Evolutionary conservation across 2,113 vertebrate genomes (phyloP).

Genomic region (Crotalus tigris): DNA sequence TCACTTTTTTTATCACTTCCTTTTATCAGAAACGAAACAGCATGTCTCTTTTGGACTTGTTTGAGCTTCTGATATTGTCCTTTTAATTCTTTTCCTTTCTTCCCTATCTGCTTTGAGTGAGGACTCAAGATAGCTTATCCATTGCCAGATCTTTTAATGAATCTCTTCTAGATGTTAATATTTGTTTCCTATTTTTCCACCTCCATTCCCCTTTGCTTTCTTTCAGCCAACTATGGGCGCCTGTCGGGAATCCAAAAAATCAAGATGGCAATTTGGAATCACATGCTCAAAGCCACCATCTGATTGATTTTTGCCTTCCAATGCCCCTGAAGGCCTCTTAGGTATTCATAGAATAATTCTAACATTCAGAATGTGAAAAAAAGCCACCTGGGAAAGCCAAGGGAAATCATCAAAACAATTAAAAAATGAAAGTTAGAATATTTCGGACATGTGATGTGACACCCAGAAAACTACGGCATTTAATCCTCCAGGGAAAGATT

Average conservation of each 20-base stretch:
- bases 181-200: neutral
- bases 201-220: neutral
- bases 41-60: neutral
- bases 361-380: neutral
- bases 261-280: neutral
- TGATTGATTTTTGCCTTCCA: neutral
- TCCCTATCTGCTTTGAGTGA: neutral
- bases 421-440: no score
- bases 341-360: neutral
- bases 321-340: no score
- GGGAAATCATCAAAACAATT: no score
- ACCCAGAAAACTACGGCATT: no score
- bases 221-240: neutral
- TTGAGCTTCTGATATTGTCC: neutral
- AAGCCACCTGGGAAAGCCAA: no score
- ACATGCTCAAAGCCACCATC: neutral
- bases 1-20: no score
- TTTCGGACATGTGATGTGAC: no score
- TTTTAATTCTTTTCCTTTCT: neutral
- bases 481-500: no score
- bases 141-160: neutral
- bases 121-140: neutral
- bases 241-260: neutral
- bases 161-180: neutral
- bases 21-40: no score